These are phyloP conservation scores for Frankliniella intonsa DNA, from an alignment of 2,888 invertebrate genomes.

Conservation along the genomic window DNA sequence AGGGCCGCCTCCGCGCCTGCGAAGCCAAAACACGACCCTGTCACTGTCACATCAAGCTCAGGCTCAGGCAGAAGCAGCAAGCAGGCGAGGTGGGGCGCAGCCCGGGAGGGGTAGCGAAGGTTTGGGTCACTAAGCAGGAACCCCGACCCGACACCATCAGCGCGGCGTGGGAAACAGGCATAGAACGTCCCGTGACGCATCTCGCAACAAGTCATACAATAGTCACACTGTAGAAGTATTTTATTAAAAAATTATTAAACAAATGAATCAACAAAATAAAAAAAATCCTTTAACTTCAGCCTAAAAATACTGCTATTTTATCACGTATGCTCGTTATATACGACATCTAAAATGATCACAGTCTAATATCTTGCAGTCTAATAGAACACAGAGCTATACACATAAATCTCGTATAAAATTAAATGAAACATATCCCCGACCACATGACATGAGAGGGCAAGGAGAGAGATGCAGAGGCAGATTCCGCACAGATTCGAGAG, in stretches of 20 bases:
- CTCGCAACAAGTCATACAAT: no score
- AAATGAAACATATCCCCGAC: no score
- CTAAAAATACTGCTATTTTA: neutral
- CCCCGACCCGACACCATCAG: no score
- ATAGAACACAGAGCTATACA: neutral
- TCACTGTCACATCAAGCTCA: conserved; percentile 25
- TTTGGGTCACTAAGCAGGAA: neutral
- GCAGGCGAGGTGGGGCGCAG: neutral
- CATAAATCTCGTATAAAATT: neutral
- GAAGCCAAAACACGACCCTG: conserved; percentile 2
- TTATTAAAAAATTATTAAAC: neutral
- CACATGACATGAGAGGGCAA: no score
- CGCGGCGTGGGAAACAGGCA: no score
- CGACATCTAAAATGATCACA: neutral
- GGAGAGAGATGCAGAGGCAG: no score
- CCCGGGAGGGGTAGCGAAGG: neutral
- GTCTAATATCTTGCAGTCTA: neutral
- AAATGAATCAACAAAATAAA: neutral
- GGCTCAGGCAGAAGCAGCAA: conserved; percentile 24
- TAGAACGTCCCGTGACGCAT: no score
- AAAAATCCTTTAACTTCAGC: neutral
- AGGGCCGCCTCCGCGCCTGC: neutral
- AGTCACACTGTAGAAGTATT: neutral
- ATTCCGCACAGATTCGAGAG: no score
- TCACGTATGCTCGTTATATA: neutral